These are phyloP conservation scores for Alauda arvensis DNA, from an alignment of 2,797 vertebrate species.

Conservation along the genomic window DNA sequence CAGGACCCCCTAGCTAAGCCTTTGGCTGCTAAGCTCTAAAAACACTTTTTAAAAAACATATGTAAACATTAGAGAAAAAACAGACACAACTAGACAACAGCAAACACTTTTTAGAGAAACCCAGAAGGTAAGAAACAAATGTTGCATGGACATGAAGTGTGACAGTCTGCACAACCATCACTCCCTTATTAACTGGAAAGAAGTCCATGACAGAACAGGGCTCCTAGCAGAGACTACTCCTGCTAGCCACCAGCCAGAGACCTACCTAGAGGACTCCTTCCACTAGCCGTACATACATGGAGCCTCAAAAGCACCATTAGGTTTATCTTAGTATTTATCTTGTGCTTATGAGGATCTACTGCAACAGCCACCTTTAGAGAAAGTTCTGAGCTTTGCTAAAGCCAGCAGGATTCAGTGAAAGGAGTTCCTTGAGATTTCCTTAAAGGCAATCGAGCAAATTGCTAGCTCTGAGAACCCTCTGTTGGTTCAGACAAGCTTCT, in stretches of 20 bases:
- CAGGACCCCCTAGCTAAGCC: slow-evolving; percentile 50
- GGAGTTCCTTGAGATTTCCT: background rate
- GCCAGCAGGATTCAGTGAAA: background rate
- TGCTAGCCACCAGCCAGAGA: slow-evolving; percentile 34
- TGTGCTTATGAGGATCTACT: background rate
- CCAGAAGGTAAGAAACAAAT: background rate
- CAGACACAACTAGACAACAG: background rate
- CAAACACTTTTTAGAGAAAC: background rate
- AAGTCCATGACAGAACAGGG: background rate
- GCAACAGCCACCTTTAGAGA: slow-evolving; percentile 50
- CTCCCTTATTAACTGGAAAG: background rate
- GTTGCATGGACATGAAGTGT: background rate
- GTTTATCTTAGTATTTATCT: background rate
- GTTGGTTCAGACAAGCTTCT: background rate
- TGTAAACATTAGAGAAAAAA: slow-evolving; percentile 19
- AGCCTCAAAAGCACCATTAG: slow-evolving; percentile 19
- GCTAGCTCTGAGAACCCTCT: slow-evolving; percentile 4
- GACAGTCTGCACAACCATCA: background rate
- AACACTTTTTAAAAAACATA: slow-evolving; percentile 31
- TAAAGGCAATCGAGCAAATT: background rate
- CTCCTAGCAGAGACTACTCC: background rate
- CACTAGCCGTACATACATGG: slow-evolving; percentile 18
- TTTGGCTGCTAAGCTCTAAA: slow-evolving; percentile 49
- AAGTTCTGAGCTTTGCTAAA: background rate
- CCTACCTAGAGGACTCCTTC: slow-evolving; percentile 28